phyloP scores from a whole-genome alignment of 2,888 invertebrate genomes.

The Xylota segnis region DNA sequence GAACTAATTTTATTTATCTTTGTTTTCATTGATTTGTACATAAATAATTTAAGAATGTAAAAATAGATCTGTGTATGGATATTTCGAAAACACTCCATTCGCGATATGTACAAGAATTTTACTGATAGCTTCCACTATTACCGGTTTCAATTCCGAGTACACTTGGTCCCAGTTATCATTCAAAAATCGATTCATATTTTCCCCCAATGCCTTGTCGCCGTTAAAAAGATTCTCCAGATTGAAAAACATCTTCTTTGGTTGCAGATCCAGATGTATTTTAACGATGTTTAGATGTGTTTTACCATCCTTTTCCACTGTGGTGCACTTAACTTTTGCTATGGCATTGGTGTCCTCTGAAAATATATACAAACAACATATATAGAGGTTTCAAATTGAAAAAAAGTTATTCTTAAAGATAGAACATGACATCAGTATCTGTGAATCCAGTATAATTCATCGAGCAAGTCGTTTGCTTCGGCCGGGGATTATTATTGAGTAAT shows the following conservation, averaged over 20 bases:
- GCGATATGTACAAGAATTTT: conserved; percentile 82
- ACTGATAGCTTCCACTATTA: conserved; percentile 82
- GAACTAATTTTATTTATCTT: neutral
- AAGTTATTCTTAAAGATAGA: neutral
- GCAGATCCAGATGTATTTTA: conserved; percentile 76
- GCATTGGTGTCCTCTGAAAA: conserved; percentile 70
- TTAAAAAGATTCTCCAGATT: conserved; percentile 83
- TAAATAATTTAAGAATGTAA: conserved; percentile 48
- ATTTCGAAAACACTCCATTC: conserved; percentile 81
- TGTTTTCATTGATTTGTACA: neutral
- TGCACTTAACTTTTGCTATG: conserved; percentile 63
- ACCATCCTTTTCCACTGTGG: conserved; percentile 76
- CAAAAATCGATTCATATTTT: conserved; percentile 83
- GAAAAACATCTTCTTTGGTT: conserved; percentile 78
- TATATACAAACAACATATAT: neutral
- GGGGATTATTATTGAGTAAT: too few relatives aligned
- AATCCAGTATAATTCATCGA: too few relatives aligned
- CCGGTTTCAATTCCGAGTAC: conserved; percentile 82
- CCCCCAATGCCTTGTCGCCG: conserved; percentile 84
- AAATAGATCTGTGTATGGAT: conserved; percentile 82
- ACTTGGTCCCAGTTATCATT: conserved; percentile 85
- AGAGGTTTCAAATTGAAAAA: conserved; percentile 10
- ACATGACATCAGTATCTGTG: neutral
- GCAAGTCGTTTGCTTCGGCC: too few relatives aligned
- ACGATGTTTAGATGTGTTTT: conserved; percentile 76